Evolutionary conservation across 2,888 invertebrate genomes (phyloP).

Genomic region (Idaea dimidiata): DNA sequence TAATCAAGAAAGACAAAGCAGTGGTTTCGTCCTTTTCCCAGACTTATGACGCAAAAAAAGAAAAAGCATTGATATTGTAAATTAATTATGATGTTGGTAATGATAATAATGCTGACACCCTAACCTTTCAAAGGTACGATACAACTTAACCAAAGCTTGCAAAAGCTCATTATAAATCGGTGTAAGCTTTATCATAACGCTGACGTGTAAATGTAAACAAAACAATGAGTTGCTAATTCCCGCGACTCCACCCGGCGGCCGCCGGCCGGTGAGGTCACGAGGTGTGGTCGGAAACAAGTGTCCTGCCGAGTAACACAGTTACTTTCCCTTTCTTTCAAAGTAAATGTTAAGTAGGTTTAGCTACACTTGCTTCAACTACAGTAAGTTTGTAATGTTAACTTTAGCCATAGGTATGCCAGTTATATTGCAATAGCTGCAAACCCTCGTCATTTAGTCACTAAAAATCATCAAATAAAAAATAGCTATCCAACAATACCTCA

Average conservation of each 20-base stretch:
- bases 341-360: too few relatives aligned
- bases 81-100: too few relatives aligned
- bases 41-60: not conserved
- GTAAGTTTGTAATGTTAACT: too few relatives aligned
- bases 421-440: too few relatives aligned
- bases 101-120: not conserved
- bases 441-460: too few relatives aligned
- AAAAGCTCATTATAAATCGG: constrained; percentile 41
- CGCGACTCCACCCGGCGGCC: constrained; percentile 40
- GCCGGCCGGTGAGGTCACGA: constrained; percentile 60
- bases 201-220: constrained; percentile 79
- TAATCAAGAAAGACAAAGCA: too few relatives aligned
- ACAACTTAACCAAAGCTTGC: not conserved
- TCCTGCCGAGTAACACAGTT: constrained; percentile 20
- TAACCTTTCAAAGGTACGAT: not conserved
- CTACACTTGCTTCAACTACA: too few relatives aligned
- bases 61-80: too few relatives aligned
- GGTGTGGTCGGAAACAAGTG: constrained; percentile 53
- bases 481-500: too few relatives aligned
- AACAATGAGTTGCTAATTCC: constrained; percentile 77
- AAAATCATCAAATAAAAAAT: too few relatives aligned
- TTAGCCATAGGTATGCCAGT: too few relatives aligned
- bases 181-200: constrained; percentile 55
- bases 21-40: too few relatives aligned
- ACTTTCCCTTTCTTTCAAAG: not conserved